phyloP scores from a whole-genome alignment of 2,113 vertebrate genomes.

The Gopherus evgoodei region DNA sequence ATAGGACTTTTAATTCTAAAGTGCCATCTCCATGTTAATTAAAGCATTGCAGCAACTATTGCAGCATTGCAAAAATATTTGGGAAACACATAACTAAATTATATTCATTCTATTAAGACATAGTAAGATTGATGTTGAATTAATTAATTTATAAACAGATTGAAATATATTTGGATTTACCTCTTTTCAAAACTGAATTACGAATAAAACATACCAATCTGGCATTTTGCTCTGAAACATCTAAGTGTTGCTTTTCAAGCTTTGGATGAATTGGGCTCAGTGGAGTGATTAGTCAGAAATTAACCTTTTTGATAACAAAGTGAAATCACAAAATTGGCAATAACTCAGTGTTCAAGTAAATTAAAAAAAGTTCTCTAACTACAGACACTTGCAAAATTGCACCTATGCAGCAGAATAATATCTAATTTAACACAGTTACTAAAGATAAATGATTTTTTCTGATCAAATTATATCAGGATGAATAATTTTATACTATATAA shows the following conservation, averaged over 20 bases:
- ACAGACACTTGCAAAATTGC: slow-evolving; percentile 73
- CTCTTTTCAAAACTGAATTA: slow-evolving; percentile 35
- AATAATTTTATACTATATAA: slow-evolving; percentile 85
- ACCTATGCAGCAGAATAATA: slow-evolving; percentile 77
- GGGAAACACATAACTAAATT: slow-evolving; percentile 42
- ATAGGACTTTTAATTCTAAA: background rate
- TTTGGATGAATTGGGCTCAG: slow-evolving; percentile 65
- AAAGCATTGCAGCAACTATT: background rate
- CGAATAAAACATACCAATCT: slow-evolving; percentile 48
- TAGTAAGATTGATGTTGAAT: slow-evolving; percentile 59
- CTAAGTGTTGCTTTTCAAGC: slow-evolving; percentile 65
- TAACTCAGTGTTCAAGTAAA: slow-evolving; percentile 73
- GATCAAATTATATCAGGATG: slow-evolving; percentile 85
- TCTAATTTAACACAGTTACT: slow-evolving; percentile 81
- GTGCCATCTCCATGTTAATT: slow-evolving; percentile 22
- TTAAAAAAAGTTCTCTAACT: slow-evolving; percentile 70
- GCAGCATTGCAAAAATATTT: background rate
- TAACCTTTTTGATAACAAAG: slow-evolving; percentile 76
- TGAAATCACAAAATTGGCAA: slow-evolving; percentile 69
- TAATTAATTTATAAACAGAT: slow-evolving; percentile 69
- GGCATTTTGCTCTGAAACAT: slow-evolving; percentile 68
- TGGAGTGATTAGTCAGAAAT: slow-evolving; percentile 72
- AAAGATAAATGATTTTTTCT: slow-evolving; percentile 83
- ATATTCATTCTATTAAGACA: slow-evolving; percentile 48
- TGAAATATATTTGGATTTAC: slow-evolving; percentile 45